Base-by-base conservation (phyloP, 2,113 vertebrate genomes). In the Ptychochromis oligacanthus region DNA sequence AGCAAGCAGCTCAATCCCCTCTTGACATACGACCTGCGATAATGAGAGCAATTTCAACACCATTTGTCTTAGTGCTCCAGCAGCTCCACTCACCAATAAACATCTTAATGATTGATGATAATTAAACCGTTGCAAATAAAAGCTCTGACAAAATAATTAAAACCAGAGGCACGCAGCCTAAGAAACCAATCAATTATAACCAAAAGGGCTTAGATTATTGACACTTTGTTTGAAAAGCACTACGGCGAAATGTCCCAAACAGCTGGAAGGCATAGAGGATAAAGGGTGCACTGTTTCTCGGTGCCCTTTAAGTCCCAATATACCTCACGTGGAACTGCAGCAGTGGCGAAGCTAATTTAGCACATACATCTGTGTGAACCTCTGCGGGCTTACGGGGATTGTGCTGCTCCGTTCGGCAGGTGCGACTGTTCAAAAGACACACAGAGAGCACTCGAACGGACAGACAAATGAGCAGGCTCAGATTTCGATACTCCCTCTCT, bases 51-150 rank as follows among this genome's bases (percentile, higher is more conserved):
- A 93, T 93, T 94, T 90, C 89, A 89, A 83, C 89, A 26, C 85
- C 90, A 87, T 94, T 91, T 83, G 89, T 94, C 92, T 92, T 36
- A 26, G 83, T 40, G 88, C 87, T 88, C 57, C 78, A 70, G 80
- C 90, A 80, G 84, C 86, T 75, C 86, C 58, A 7, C 89, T 87
- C 88, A 82, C 91, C 91, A 93, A 93, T 95, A 95, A 95, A 95
- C 94, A 95, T 90, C 86, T 55, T 87, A 80, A 85, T 94, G 94
- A 96, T 92, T 93, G 89, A 95, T 95, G 93, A 89, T 94, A 90
- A 95, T 95, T 89, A 94, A 94, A 93, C 75, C 60, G 14, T 24
- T 64, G 90, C 90, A 90, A 93, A 92, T 93, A 94, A 93, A 92
- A 91, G 58, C 86, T 24, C 75, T 24, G 75, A 88, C 86, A 88